Evolutionary conservation across 1,140 invertebrate genomes (phyloP).

Genomic region (Hycleus phaleratus): DNA sequence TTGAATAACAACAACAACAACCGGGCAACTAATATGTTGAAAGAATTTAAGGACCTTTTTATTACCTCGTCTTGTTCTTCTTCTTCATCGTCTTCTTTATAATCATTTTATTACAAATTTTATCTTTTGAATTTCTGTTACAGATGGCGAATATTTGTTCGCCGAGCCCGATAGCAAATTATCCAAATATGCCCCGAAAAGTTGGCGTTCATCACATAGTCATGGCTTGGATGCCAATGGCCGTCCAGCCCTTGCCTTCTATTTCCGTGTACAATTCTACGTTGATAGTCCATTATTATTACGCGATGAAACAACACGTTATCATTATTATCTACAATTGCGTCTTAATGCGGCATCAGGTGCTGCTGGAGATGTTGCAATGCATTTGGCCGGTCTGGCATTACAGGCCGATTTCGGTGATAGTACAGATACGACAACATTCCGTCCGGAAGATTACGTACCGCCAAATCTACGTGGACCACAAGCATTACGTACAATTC

Average conservation of each 20-base stretch:
- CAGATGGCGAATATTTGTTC: constrained; percentile 93
- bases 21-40: not conserved
- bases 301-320: constrained; percentile 81
- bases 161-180: constrained; percentile 89
- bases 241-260: constrained; percentile 78
- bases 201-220: constrained; percentile 86
- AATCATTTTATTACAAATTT: too few relatives aligned
- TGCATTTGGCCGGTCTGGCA: constrained; percentile 59
- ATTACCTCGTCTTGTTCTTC: not conserved
- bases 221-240: constrained; percentile 86
- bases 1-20: not conserved
- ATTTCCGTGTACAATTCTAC: constrained; percentile 92
- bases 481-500: constrained; percentile 55
- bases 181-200: constrained; percentile 91
- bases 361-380: constrained; percentile 60
- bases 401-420: constrained; percentile 89
- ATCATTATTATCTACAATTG: constrained; percentile 91
- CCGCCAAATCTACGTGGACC: constrained; percentile 51
- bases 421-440: constrained; percentile 53
- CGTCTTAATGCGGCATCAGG: constrained; percentile 76
- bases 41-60: not conserved
- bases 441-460: constrained; percentile 70
- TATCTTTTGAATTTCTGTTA: constrained; percentile 38
- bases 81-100: not conserved
- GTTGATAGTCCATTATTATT: constrained; percentile 80